These are phyloP conservation scores for Calcarius lapponicus DNA, from an alignment of 2,797 vertebrate species.

Conservation along the genomic window DNA sequence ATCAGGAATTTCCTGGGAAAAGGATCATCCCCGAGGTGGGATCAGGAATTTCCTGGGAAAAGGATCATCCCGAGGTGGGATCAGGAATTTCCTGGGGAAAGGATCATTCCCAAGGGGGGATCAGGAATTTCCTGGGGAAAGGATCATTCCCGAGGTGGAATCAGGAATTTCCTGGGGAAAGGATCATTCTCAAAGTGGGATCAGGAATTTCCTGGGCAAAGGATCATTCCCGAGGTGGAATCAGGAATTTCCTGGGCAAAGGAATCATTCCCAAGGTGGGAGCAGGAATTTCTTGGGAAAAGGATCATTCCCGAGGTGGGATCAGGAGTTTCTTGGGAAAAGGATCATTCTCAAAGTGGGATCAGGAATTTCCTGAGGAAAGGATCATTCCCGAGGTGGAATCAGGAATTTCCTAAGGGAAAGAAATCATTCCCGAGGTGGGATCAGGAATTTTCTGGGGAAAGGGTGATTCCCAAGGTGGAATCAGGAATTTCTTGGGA, in stretches of 20 bases:
- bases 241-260: neutral
- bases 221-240: neutral
- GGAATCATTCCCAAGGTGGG: neutral
- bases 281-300: neutral
- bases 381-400: rapidly evolving
- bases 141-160: neutral
- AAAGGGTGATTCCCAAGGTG: too few species aligned
- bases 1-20: neutral
- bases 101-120: neutral
- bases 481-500: neutral
- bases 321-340: neutral
- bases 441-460: neutral
- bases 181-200: neutral
- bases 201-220: neutral
- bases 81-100: neutral
- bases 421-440: neutral
- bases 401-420: neutral
- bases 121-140: neutral
- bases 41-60: neutral
- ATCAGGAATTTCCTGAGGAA: neutral
- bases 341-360: neutral
- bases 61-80: neutral
- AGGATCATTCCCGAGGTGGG: neutral
- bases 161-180: too few species aligned
- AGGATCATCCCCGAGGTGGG: neutral